Evolutionary conservation across 1,140 invertebrate genomes (phyloP).

Genomic region (Meloidogyne chitwoodi): DNA sequence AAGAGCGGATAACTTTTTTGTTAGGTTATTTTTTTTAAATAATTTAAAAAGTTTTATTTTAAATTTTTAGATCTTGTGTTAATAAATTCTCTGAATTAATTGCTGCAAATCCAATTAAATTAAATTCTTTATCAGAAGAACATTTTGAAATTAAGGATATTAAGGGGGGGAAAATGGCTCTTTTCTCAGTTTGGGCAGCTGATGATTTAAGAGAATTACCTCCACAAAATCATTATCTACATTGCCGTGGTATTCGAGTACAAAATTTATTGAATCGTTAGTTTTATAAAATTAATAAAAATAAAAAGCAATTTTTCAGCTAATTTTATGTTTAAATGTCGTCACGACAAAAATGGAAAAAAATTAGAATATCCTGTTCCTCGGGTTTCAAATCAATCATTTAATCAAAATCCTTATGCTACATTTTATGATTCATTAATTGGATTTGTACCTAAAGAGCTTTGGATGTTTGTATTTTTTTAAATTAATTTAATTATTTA

Average conservation of each 20-base stretch:
- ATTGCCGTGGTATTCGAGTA: conserved; percentile 27
- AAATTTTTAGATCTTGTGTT: neutral
- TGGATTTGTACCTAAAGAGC: conserved; percentile 4
- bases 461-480: neutral
- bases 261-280: conserved; percentile 22
- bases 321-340: conserved; percentile 15
- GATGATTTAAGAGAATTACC: conserved; percentile 2
- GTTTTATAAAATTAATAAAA: neutral
- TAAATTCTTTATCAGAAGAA: conserved; percentile 11
- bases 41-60: neutral
- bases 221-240: conserved; percentile 2
- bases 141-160: conserved; percentile 15
- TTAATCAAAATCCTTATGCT: conserved; percentile 6
- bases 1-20: neutral
- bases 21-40: neutral
- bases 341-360: neutral
- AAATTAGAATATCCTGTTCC: neutral
- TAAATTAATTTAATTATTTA: neutral
- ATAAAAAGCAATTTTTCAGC: neutral
- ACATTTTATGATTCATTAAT: conserved; percentile 20
- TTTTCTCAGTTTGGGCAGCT: conserved; percentile 10
- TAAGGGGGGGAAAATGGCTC: conserved; percentile 14
- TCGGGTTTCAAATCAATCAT: neutral
- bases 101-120: conserved; percentile 18
- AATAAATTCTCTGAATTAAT: conserved; percentile 15